Evolutionary conservation across 2,888 invertebrate genomes (phyloP).

Genomic region (Drosophila setosimentum): DNA sequence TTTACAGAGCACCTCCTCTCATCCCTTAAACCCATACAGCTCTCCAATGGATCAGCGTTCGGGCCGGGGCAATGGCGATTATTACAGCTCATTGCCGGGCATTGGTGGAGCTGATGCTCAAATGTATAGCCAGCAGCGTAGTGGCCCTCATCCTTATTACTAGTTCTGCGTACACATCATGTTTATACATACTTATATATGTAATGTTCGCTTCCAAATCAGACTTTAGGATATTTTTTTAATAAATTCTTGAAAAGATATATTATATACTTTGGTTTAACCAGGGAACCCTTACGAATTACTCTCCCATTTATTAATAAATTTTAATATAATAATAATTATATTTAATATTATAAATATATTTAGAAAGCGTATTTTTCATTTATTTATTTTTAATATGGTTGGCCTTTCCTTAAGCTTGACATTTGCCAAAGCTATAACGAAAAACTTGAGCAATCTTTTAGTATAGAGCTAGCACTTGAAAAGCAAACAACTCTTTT

Average conservation of each 20-base stretch:
- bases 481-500: background rate
- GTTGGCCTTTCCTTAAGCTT: background rate
- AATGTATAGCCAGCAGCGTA: slow-evolving; percentile 15
- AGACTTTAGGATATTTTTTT: background rate
- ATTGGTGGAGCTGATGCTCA: slow-evolving; percentile 25
- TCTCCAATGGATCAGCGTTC: slow-evolving; percentile 55
- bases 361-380: background rate
- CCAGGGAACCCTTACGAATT: background rate
- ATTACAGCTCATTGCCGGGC: slow-evolving; percentile 63
- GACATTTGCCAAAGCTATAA: accelerated
- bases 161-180: background rate
- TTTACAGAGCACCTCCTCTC: too few relatives aligned
- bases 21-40: slow-evolving; percentile 10
- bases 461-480: background rate
- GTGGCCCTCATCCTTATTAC: slow-evolving; percentile 13
- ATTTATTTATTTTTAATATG: background rate
- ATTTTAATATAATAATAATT: background rate
- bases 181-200: background rate
- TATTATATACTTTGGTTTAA: background rate
- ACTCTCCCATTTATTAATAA: background rate
- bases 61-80: slow-evolving; percentile 62
- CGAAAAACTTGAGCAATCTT: background rate
- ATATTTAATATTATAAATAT: background rate
- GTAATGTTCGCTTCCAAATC: background rate
- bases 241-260: slow-evolving; percentile 6